Conservation (phyloP, 2,113 vertebrate species). For the Pterocles gutturalis region DNA sequence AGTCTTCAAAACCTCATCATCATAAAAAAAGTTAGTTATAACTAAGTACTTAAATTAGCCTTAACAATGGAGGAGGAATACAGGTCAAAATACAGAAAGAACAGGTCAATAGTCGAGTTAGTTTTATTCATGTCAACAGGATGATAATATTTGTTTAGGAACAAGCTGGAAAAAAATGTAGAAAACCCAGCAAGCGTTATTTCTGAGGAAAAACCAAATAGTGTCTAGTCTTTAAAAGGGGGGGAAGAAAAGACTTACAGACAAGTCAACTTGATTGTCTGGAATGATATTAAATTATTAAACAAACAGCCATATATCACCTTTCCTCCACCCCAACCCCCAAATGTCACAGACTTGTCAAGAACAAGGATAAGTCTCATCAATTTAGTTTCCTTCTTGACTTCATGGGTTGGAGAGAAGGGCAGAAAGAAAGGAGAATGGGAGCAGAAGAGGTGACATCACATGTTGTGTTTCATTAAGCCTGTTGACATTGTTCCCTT, state of each 20-base stretch:
- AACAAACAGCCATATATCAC: neutral
- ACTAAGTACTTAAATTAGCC: neutral
- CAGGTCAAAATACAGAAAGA: constrained; percentile 26
- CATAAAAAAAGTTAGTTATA: neutral
- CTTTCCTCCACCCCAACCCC: neutral
- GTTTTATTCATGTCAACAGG: neutral
- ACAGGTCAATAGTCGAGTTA: neutral
- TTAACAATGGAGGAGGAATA: constrained; percentile 4
- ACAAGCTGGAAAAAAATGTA: neutral
- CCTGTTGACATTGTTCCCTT: neutral
- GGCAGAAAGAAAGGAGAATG: neutral
- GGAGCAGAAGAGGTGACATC: neutral
- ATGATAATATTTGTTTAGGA: neutral
- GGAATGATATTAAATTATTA: neutral
- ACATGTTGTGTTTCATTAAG: neutral
- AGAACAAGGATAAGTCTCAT: neutral
- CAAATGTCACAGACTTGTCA: neutral
- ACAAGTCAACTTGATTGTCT: neutral
- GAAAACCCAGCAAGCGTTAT: neutral
- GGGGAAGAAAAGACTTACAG: neutral
- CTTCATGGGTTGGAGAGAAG: neutral
- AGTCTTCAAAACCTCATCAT: neutral
- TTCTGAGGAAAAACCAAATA: neutral
- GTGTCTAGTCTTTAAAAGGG: neutral
- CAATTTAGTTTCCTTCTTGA: neutral